phyloP scores from a whole-genome alignment of 2,797 vertebrate species.

The Capromys pilorides region DNA sequence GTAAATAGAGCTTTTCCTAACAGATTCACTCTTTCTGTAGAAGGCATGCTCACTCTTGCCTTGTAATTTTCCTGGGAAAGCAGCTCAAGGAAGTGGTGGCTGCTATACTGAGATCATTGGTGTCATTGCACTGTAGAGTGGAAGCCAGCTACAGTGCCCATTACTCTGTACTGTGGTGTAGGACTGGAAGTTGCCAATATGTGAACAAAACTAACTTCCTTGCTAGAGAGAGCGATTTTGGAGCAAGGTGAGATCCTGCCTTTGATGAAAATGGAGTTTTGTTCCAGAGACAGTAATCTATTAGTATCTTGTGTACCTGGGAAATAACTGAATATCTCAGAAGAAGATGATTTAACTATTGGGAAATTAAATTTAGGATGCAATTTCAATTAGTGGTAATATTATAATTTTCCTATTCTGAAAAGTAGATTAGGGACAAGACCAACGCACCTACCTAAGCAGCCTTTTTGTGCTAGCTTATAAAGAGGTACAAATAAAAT shows the following conservation, averaged over 20 bases:
- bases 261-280: not conserved
- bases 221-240: not conserved
- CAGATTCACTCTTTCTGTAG: not conserved
- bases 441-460: not conserved
- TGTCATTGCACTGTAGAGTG: not conserved
- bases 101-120: not conserved
- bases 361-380: constrained; percentile 5
- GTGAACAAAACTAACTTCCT: not conserved
- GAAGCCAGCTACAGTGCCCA: not conserved
- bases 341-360: not conserved
- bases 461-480: not conserved
- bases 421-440: not conserved
- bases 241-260: not conserved
- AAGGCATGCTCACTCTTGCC: not conserved
- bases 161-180: not conserved
- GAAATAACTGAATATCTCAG: not conserved
- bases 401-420: not conserved
- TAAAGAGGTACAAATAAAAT: not conserved
- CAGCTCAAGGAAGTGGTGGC: not conserved
- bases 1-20: not conserved
- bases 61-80: not conserved
- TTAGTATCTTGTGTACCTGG: not conserved
- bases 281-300: not conserved
- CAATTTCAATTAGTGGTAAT: not conserved
- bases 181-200: not conserved